Evolutionary conservation across 1,140 invertebrate genomes (phyloP), one percentile per base, ranked within the genome.

Genomic region (Apis mellifera): DNA sequence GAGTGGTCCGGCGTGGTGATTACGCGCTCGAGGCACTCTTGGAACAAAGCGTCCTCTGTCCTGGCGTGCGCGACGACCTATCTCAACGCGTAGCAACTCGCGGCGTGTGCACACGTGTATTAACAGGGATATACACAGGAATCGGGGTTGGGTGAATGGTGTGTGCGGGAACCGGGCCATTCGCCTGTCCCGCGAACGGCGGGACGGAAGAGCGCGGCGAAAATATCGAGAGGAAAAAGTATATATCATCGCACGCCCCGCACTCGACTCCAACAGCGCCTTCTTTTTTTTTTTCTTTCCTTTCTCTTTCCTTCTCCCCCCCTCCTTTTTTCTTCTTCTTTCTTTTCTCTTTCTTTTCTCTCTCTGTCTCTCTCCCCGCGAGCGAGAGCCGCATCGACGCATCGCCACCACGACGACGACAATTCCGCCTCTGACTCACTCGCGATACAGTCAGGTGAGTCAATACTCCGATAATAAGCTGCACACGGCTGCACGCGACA

Each of bases 11-110:
- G 66, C 65, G 77, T 83, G 85, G 87, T 88, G 90, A 91, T 92
- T 91, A 92, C 89, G 89, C 90, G 91, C 90, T 91, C 86, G 82
- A 89, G 89, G 88, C 91, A 88, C 89, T 92, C 88, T 73, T 87
- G 89, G 91, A 92, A 93, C 92, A 93, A 93, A 92, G 92, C 91
- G 88, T 78, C 71, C 91, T 90, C 91, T 92, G 92, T 92, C 87
- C 89, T 89, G 13, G 84, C 87, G 85, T 86, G 83, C 68, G 72
- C 84, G 86, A 78, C 89, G 91, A 90, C 91, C 91, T 92, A 92
- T 92, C 90, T 89, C 88, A 90, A 89, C 89, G 84, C 89, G 69
- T 66, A 74, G 65, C 68, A 62, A 52, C 66, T 64, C 78, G 42
- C 65, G 73, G 32, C 32, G 32, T 71, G 76, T 73, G 64, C 17